These are phyloP conservation scores for Pseudomugil tenellus DNA, from an alignment of 2,797 vertebrate species.

Conservation along the genomic window DNA sequence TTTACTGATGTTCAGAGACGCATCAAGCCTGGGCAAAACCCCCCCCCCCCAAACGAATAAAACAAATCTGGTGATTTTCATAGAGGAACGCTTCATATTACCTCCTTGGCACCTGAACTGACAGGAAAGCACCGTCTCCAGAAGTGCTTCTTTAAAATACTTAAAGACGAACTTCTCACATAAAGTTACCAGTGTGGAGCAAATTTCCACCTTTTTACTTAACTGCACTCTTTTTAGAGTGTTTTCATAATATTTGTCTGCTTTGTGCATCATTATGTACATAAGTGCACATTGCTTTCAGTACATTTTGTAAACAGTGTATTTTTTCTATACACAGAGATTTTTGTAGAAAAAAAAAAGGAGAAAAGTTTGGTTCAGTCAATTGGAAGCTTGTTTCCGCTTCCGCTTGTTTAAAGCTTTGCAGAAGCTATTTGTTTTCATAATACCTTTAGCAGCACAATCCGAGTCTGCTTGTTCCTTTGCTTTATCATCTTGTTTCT, in stretches of 20 bases:
- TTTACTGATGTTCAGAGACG: conserved; percentile 36
- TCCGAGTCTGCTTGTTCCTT: neutral
- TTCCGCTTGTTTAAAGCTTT: conserved; percentile 10
- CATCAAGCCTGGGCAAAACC: conserved; percentile 10
- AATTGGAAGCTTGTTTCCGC: conserved; percentile 24
- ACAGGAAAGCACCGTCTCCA: conserved; percentile 31
- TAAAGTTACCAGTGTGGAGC: conserved; percentile 39
- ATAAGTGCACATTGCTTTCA: conserved; percentile 60
- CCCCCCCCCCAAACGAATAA: conserved; percentile 8
- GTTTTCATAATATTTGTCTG: conserved; percentile 39
- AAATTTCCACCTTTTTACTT: conserved; percentile 36
- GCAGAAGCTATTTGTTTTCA: neutral
- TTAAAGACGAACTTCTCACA: conserved; percentile 38
- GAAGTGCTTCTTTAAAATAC: conserved; percentile 34
- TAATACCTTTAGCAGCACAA: no score
- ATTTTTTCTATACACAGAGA: conserved; percentile 66
- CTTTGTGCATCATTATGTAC: conserved; percentile 41
- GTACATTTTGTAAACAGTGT: conserved; percentile 70
- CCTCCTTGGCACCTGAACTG: conserved; percentile 38
- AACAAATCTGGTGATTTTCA: conserved; percentile 32
- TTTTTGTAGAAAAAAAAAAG: conserved; percentile 62
- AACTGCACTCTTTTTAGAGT: conserved; percentile 49
- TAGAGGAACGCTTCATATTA: conserved; percentile 37
- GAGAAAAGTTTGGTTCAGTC: conserved; percentile 39
- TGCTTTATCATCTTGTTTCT: neutral